These are phyloP conservation scores for Myxocyprinus asiaticus DNA, from an alignment of 2,113 vertebrate genomes.

Conservation along the genomic window DNA sequence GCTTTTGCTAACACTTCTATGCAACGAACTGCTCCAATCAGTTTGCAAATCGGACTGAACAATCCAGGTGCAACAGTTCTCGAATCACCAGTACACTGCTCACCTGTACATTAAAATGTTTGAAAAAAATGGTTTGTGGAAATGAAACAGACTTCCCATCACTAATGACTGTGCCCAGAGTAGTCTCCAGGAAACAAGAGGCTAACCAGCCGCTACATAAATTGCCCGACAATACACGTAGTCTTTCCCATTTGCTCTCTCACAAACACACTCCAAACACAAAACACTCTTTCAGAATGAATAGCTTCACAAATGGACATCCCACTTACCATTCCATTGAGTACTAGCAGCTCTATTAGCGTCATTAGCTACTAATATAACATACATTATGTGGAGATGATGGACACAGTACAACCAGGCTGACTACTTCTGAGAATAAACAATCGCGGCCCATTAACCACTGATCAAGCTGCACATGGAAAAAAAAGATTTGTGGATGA, in stretches of 20 bases:
- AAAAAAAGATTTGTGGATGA: background rate
- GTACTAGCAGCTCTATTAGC: constrained; percentile 20
- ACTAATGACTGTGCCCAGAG: too few relatives aligned
- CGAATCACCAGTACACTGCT: too few relatives aligned
- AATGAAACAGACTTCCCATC: too few relatives aligned
- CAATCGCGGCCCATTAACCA: constrained; percentile 28
- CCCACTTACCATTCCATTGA: background rate
- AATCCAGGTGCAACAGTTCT: too few relatives aligned
- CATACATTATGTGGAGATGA: constrained; percentile 38
- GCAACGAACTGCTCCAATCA: too few relatives aligned
- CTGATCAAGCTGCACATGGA: constrained; percentile 43
- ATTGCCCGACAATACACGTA: background rate
- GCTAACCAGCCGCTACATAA: too few relatives aligned
- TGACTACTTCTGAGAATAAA: constrained; percentile 30
- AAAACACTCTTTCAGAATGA: constrained; percentile 8
- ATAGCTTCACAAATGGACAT: constrained; percentile 30
- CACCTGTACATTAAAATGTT: too few relatives aligned
- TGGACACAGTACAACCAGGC: constrained; percentile 2
- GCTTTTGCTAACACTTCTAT: too few relatives aligned
- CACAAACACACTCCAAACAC: constrained; percentile 19
- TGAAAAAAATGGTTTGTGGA: too few relatives aligned
- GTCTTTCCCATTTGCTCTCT: background rate
- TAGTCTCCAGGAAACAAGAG: too few relatives aligned
- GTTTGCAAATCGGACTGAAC: too few relatives aligned
- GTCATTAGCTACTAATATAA: constrained; percentile 34